Base-by-base conservation (phyloP, 2,888 invertebrate species). In the Chrysopilus asiliformis region DNA sequence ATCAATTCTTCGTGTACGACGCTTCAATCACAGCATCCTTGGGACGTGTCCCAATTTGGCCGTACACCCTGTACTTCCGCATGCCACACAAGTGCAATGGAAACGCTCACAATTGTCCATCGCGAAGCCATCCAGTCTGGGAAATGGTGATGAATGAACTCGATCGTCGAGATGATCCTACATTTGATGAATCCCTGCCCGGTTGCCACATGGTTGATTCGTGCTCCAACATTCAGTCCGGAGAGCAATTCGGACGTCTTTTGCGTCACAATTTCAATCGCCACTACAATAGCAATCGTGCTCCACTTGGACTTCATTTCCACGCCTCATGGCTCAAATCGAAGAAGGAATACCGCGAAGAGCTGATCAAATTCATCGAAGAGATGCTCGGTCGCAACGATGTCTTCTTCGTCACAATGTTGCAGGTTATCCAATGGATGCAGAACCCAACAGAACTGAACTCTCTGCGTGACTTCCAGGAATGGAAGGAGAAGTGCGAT, bases 131-230 rank as follows among this genome's bases (percentile, higher is more conserved):
- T 54, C 89, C 90, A 17, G 86, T 91, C 27, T 91, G 91, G 91
- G 91, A 91, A 66, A 90, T 91, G 78, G 90, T 90, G 34, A 87
- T 91, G 86, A 91, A 91, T 58, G 91, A 91, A 60, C 66, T 91
- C 49, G 90, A 91, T 65, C 76, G 90, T 60, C 76, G 91, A 62
- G 90, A 91, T 59, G 90, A 91, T 55, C 90, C 90, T 4, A 84
- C 84, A 4, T 90, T 90, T 58, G 91, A 91, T 55, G 91, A 91
- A 62, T 85, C 85, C 4, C 70, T 91, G 39, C 89, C 90, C 24
- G 87, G 90, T 74, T 90, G 90, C 64, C 89, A 90, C 64, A 87
- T 90, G 71, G 89, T 91, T 1, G 90, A 90, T 59, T 89, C 89
- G 18, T 91, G 91, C 65, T 87, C 89, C 18, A 91, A 90, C 67